Base-by-base conservation (phyloP, 2,113 vertebrate genomes). In the Arenaria interpres region DNA sequence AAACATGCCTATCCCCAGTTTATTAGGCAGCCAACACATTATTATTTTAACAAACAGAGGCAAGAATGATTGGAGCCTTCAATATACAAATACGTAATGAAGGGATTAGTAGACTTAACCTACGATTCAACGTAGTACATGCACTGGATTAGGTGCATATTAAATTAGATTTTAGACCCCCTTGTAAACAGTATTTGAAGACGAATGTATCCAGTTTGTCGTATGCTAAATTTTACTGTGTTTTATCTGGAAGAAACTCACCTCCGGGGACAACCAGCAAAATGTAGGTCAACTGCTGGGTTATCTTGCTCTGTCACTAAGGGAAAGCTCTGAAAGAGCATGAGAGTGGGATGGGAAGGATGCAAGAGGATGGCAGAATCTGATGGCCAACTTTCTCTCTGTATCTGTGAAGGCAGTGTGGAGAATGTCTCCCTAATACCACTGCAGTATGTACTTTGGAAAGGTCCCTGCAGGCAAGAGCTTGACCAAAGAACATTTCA, bases 1-100 rank as follows among this genome's bases (percentile, higher is more conserved):
- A 89, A 96, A 85, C 69, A 91, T 35, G 76, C 33, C 43, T 89
- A 60, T 80, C 59, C 59, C 39, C 35, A 77, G 53, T 66, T 95
- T 82, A 74, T 69, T 93, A 90, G n/a, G 50, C 82, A 95, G 75
- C 67, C 81, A 91, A 46, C 41, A 93, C 45, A 69, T 62, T 90
- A 76, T 92, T 93, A 89, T 95, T 95, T 96, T 54, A 89, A 87
- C 71, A 96, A 92, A 93, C 76, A 92, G 90, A 93, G 50, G 57
- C 86, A 94, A 96, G 84, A 95, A 62, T 95, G 89, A 93, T 93
- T 75, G 81, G 86, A 95, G 66, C 77, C 89, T 92, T 88, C 57
- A 48, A 41, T 82, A 85, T 85, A 85, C 80, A 91, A 90, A 93
- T 82, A 74, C 3, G 4, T 89, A 93, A 90, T 68, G 77, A 92